Evolutionary conservation across 2,113 vertebrate genomes (phyloP).

Genomic region (Campylomormyrus numenius): DNA sequence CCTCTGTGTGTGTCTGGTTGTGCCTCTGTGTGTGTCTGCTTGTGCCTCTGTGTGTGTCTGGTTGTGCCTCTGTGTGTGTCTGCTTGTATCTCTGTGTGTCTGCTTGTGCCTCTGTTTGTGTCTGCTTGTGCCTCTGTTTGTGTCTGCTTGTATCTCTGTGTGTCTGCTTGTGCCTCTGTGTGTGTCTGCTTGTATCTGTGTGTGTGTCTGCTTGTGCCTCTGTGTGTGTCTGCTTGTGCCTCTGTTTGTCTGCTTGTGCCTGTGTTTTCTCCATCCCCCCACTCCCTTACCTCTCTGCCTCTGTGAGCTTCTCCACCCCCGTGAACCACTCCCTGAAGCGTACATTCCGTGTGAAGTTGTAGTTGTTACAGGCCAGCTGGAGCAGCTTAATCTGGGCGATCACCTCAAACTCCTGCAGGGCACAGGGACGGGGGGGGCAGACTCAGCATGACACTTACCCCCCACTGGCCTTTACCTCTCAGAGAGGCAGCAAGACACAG

Average conservation of each 20-base stretch:
- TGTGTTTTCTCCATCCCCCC: neutral
- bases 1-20: neutral
- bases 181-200: neutral
- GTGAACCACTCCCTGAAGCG: constrained; percentile 82
- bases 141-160: no score
- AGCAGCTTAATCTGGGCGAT: constrained; percentile 95
- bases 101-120: no score
- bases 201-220: no score
- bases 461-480: neutral
- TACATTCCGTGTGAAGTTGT: constrained; percentile 76
- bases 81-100: no score
- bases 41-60: no score
- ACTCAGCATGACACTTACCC: neutral
- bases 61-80: no score
- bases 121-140: no score
- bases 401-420: constrained; percentile 85
- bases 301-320: constrained; percentile 73
- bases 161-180: no score
- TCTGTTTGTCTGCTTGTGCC: neutral
- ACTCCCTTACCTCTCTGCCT: constrained; percentile 76
- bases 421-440: neutral
- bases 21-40: no score
- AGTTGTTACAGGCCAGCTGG: constrained; percentile 93
- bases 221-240: no score
- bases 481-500: neutral